Conservation (phyloP, 2,113 vertebrate genomes). For the Pollachius pollachius region DNA sequence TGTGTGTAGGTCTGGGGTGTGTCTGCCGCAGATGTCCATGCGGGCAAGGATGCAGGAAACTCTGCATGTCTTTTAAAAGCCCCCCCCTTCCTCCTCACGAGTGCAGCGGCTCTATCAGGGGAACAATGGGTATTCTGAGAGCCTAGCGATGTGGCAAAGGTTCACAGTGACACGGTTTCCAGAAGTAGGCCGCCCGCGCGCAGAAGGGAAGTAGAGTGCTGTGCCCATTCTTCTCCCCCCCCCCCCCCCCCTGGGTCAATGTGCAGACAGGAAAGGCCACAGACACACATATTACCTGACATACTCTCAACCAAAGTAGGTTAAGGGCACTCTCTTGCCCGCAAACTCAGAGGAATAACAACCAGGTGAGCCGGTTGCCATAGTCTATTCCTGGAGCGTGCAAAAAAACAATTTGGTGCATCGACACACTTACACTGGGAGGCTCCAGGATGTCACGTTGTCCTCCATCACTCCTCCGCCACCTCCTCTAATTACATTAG, state of each 20-base stretch:
- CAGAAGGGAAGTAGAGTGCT: conserved; percentile 61
- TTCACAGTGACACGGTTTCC: conserved; percentile 75
- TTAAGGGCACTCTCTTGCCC: conserved; percentile 59
- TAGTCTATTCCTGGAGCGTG: conserved; percentile 13
- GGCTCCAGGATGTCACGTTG: no score
- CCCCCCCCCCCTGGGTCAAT: no score
- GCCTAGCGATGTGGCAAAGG: conserved; percentile 64
- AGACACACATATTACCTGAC: conserved; percentile 65
- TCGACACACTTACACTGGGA: no score
- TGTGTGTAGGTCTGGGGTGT: neutral
- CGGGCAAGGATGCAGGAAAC: conserved; percentile 44
- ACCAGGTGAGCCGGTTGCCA: conserved; percentile 17
- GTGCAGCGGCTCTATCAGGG: conserved; percentile 64
- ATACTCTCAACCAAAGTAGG: conserved; percentile 67
- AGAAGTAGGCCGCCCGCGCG: conserved; percentile 66
- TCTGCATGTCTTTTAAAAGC: conserved; percentile 5
- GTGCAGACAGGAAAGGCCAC: conserved; percentile 70
- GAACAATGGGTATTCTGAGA: conserved; percentile 72
- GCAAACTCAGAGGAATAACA: conserved; percentile 18
- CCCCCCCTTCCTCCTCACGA: conserved; percentile 40
- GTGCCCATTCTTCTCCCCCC: conserved; percentile 66
- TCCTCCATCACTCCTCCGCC: no score
- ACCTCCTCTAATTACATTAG: no score
- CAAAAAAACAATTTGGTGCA: no score
- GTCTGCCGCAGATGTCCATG: conserved; percentile 41